Base-by-base conservation (phyloP, 2,797 vertebrate genomes). In the Calcarius lapponicus region DNA sequence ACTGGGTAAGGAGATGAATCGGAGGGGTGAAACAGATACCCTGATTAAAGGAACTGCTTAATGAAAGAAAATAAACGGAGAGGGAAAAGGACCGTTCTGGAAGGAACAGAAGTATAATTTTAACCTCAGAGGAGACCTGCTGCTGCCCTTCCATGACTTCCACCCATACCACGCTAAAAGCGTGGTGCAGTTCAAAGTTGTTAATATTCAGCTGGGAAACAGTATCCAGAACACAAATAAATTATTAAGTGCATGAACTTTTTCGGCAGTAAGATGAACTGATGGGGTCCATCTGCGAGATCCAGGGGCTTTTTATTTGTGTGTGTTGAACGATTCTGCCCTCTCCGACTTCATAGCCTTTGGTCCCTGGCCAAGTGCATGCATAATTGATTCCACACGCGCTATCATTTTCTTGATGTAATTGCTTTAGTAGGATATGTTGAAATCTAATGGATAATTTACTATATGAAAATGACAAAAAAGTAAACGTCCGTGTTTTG, bases 201-300 rank as follows among this genome's bases (percentile, higher is more conserved):
- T 99, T 99, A 99, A 99, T 99, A 99, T 99, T 99, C 99, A 99
- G 98, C 98, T 98, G 98, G 98, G 99, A 99, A 99, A 99, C 98
- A 98, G 98, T 98, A 99, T 99, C 99, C 99, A 99, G 98, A 99
- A 98, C 98, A 98, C 99, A 99, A 98, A 99, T 99, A 99, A 99
- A 99, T 99, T 99, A 99, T 99, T 99, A 99, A 99, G 99, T 97
- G 98, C 98, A 98, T 99, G 99, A 99, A 99, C 99, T 99, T 99
- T 99, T 99, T 99, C 98, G 98, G 98, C 98, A 99, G 99, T 99
- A 99, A 99, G 99, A 99, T 99, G 99, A 99, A 99, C 99, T 99
- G 99, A 99, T 99, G 98, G 98, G 98, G 98, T 99, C 99, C 98
- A 99, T 99, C 99, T 99, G 98, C 97, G 98, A 99, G 98, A 98